Evolutionary conservation across 2,113 vertebrate genomes (phyloP).

Genomic region (Ictalurus furcatus): DNA sequence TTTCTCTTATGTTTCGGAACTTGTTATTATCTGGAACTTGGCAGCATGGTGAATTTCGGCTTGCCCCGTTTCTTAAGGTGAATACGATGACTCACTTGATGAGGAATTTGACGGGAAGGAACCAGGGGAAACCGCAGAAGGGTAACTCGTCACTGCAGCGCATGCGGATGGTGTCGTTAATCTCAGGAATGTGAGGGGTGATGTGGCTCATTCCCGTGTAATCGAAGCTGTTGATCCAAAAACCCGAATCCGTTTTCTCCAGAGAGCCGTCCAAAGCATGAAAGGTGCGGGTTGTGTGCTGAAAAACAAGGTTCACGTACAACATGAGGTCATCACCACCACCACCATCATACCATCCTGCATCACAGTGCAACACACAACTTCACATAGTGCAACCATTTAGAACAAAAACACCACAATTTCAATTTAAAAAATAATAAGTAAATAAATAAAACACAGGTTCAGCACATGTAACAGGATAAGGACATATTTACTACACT

Average conservation of each 20-base stretch:
- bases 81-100: slow-evolving; percentile 78
- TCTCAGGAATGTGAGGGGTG: slow-evolving; percentile 84
- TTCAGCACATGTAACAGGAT: neutral
- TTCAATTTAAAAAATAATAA: too few relatives aligned
- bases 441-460: too few relatives aligned
- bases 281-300: slow-evolving; percentile 88
- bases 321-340: neutral
- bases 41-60: neutral
- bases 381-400: neutral
- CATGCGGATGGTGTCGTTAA: slow-evolving; percentile 86
- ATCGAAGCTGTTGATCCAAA: slow-evolving; percentile 97
- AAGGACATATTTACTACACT: neutral
- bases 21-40: too few relatives aligned
- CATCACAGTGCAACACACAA: neutral
- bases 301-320: neutral
- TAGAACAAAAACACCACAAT: neutral
- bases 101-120: slow-evolving; percentile 89
- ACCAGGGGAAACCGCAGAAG: slow-evolving; percentile 94
- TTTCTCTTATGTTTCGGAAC: neutral
- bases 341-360: neutral
- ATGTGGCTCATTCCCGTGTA: slow-evolving; percentile 88
- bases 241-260: slow-evolving; percentile 85
- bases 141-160: slow-evolving; percentile 79
- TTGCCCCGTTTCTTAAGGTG: neutral
- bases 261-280: slow-evolving; percentile 82